A percentile compares a stretch with the other conserved stretches of the same genome.
Evolutionary conservation across 1,140 invertebrate genomes (phyloP).

Genomic region (Drosophila burlai): DNA sequence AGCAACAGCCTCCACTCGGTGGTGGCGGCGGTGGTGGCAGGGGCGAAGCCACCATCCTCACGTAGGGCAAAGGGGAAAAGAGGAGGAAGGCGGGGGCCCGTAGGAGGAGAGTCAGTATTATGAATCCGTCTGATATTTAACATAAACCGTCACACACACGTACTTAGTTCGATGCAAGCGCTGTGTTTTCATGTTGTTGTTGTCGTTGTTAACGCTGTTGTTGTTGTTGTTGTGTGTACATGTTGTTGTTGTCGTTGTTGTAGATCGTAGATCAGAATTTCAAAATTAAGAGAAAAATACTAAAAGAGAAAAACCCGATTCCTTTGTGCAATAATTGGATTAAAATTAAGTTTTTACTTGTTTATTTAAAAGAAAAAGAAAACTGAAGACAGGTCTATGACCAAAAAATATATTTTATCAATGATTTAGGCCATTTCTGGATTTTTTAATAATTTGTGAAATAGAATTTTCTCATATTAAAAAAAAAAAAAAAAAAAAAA

Average conservation of each 20-base stretch:
- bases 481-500: neutral
- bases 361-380: too few relatives aligned
- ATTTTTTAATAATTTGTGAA: too few relatives aligned
- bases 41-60: constrained; percentile 60
- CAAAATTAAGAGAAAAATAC: neutral
- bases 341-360: constrained; percentile 13
- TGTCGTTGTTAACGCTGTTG: constrained; percentile 42
- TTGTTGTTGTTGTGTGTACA: constrained; percentile 43
- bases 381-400: neutral
- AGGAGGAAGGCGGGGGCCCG: neutral
- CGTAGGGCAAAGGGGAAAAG: constrained; percentile 31
- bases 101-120: constrained; percentile 66
- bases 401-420: neutral
- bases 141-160: constrained; percentile 47
- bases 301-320: neutral
- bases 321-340: constrained; percentile 55
- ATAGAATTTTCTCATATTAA: too few relatives aligned
- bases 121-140: constrained; percentile 80
- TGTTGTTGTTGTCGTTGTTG: constrained; percentile 33
- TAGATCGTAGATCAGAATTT: constrained; percentile 24
- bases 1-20: constrained; percentile 26
- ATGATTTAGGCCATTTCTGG: neutral
- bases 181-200: constrained; percentile 56
- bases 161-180: constrained; percentile 38
- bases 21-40: constrained; percentile 10